Base-by-base conservation (phyloP, 2,113 vertebrate genomes). In the Malurus alboscapulatus region DNA sequence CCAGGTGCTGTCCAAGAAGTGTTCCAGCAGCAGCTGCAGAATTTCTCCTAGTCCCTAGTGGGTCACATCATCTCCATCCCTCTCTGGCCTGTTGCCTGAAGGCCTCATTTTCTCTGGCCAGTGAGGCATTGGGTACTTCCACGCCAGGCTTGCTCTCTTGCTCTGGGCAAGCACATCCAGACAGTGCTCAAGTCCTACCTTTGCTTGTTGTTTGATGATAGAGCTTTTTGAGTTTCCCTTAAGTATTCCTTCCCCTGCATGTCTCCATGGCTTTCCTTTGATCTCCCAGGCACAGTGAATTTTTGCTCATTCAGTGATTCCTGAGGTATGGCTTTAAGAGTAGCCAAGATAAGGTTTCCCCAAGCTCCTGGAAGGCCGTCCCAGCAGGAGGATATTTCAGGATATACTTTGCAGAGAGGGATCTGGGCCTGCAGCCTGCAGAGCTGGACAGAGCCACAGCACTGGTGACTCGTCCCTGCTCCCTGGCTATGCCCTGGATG, bases 401-500 rank as follows among this genome's bases (percentile, higher is more conserved):
- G 59, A 11, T 45, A 9, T 9, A 3, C 17, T 54, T 84, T 75
- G 62, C 66, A 75, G 47, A 58, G 17, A 21, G 44, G 58, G 20
- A 8, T 7, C 45, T 17, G 25, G 36, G 53, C 17, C 17, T 69
- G 54, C 58, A 72, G 51, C 29, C 40, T 59, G 50, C n/a, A 24
- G 24, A 67, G 53, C 68, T 44, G 54, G 17, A 44, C 1, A 29
- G 76, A 61, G 47, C 47, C 38, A 15, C 47, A 53, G 63, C 32
- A 16, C 16, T 15, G 50, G 58, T 77, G 40, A 22, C n/a, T 53
- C 78, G 30, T n/a, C 29, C 48, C 47, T 84, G 36, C 38, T 69
- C 2, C 0, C 34, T 80, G 42, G 17, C 40, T 7, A 2, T 6
- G 59, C 12, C 2, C 19, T 22, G 40, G 45, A 26, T 1, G 4